Evolutionary conservation across 2,888 invertebrate genomes (phyloP), one percentile per base, ranked within the genome.

Genomic region (Xylophagus ater): DNA sequence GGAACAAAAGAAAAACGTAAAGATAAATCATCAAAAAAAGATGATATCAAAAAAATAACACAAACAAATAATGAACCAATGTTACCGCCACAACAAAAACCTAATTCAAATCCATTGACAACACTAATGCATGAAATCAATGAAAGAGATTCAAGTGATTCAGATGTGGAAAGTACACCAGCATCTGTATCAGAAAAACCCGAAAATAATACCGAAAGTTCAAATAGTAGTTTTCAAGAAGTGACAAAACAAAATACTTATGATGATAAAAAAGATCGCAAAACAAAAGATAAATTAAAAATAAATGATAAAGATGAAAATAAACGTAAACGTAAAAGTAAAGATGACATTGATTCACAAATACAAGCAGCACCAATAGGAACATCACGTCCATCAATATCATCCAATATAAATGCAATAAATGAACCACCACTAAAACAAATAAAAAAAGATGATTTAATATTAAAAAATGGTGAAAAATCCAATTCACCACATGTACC

Each of bases 241-340:
- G 14, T 43, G 55, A 38, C 34, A 2, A 28, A 34, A 38, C 54
- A 56, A 13, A 41, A 45, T 8, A 64, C 63, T 25, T 5, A 18
- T n/a, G 8, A n/a, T 14, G 69, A 68, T 44, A 70, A 69, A 49
- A 70, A 70, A 48, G 67, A 70, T 54, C 71, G 74, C 45, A 71
- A 72, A 60, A 62, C 68, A 45, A 66, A 71, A 34, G 66, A 68
- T 34, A 72, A 73, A 30, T 66, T 67, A 35, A 59, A 62, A 12
- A 54, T 59, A 2, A n/a, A n/a, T n/a, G 77, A 78, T 47, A 78
- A 76, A 45, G 73, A 72, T 47, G 71, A 74, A 26, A 78, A 78
- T 47, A 74, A 76, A 54, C 67, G 77, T 37, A 78, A 78, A 63
- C 67, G 73, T 18, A 76, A 74, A 43, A 72, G 72, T 45, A 69